These are phyloP conservation scores for Ephialtes manifestator DNA, from an alignment of 2,888 invertebrate genomes.

Conservation along the genomic window DNA sequence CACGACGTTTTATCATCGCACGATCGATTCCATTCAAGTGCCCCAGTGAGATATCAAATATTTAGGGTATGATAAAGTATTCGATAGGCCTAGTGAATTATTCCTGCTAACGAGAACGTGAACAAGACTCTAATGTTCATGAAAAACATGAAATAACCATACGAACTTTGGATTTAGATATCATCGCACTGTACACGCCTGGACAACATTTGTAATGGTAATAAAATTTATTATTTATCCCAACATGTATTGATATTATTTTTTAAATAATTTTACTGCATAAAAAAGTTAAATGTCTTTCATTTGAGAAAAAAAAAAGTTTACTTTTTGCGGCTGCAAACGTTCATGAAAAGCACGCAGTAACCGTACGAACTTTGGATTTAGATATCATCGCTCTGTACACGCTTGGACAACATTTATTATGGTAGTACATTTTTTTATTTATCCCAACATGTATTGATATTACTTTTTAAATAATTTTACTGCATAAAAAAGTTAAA, in stretches of 20 bases:
- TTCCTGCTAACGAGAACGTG: background rate
- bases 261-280: too few relatives aligned
- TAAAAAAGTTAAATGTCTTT: background rate
- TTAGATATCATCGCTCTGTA: too few relatives aligned
- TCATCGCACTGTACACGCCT: too few relatives aligned
- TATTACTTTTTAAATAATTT: background rate
- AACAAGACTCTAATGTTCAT: background rate
- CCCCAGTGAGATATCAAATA: background rate
- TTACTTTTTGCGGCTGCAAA: background rate
- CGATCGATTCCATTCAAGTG: background rate
- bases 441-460: too few relatives aligned
- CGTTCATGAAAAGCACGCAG: too few relatives aligned
- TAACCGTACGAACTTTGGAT: too few relatives aligned
- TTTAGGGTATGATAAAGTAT: background rate
- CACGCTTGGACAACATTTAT: too few relatives aligned
- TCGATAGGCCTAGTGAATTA: background rate
- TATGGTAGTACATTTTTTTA: too few relatives aligned
- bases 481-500: background rate
- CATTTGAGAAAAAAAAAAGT: background rate
- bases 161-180: too few relatives aligned
- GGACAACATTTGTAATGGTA: too few relatives aligned
- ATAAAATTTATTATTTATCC: too few relatives aligned
- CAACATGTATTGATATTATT: background rate
- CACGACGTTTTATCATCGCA: background rate
- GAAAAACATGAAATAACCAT: background rate